Conservation (phyloP, 1,140 invertebrate species). For the Anagrus nilaparvatae region DNA sequence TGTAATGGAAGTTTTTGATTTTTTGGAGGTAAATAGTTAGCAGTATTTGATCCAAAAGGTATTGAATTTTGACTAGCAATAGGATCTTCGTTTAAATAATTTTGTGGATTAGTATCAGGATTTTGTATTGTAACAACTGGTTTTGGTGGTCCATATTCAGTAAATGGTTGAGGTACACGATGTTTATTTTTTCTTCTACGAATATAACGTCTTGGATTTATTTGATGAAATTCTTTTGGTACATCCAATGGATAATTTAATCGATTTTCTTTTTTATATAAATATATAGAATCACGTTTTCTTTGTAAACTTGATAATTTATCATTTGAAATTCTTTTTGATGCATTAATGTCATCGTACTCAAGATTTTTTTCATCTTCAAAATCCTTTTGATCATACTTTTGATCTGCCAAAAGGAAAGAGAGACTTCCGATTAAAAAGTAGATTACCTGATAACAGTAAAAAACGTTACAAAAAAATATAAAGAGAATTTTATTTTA, state of each 20-base stretch:
- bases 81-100: constrained; percentile 27
- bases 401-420: constrained; percentile 8
- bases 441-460: constrained; percentile 14
- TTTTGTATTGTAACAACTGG: constrained; percentile 20
- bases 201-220: no score
- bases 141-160: constrained; percentile 30
- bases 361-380: constrained; percentile 17
- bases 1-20: constrained; percentile 33
- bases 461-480: no score
- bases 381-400: constrained; percentile 7
- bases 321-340: constrained; percentile 4
- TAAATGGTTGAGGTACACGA: constrained; percentile 28
- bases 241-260: no score
- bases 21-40: constrained; percentile 36
- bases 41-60: constrained; percentile 31
- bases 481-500: no score
- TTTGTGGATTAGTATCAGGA: constrained; percentile 10
- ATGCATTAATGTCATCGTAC: neutral
- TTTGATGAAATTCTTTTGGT: no score
- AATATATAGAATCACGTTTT: constrained; percentile 32
- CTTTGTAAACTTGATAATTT: constrained; percentile 21
- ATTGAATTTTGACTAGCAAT: constrained; percentile 36
- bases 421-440: constrained; percentile 12
- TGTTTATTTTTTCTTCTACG: no score
- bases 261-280: constrained; percentile 21